These are phyloP conservation scores for Scylla paramamosain DNA, from an alignment of 1,140 invertebrate species.

Conservation along the genomic window DNA sequence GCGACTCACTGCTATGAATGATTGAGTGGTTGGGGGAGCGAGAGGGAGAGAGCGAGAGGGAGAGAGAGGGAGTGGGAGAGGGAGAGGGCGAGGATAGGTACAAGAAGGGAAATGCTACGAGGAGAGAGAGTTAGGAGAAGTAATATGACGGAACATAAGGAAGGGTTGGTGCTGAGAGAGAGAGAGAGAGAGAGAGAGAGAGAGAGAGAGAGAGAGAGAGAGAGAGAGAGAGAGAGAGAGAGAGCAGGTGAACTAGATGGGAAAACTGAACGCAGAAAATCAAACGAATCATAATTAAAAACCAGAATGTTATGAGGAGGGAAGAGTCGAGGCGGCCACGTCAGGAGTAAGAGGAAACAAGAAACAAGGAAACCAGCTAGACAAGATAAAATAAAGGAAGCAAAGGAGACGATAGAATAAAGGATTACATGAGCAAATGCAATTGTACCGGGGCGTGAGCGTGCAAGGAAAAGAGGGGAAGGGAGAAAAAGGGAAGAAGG, in stretches of 20 bases:
- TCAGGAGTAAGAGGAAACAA: no score
- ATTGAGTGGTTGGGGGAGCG: not conserved
- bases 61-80: not conserved
- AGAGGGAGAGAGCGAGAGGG: not conserved
- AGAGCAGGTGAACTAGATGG: not conserved
- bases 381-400: not conserved
- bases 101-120: not conserved
- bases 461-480: not conserved
- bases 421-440: not conserved
- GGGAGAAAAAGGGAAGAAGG: not conserved
- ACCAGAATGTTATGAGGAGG: not conserved
- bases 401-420: not conserved
- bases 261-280: not conserved
- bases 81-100: not conserved
- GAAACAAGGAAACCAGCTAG: no score
- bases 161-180: no score
- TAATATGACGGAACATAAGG: no score
- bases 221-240: slow-evolving; percentile 5
- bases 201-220: not conserved
- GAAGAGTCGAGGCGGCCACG: no score
- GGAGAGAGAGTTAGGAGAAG: not conserved
- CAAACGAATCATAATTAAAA: not conserved
- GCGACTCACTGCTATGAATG: slow-evolving; percentile 19
- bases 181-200: no score
- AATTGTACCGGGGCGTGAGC: not conserved